Percentiles rank a stretch among this genome's conserved stretches.
Evolutionary conservation across 2,113 vertebrate genomes (phyloP).

Genomic region (Clupea harengus): DNA sequence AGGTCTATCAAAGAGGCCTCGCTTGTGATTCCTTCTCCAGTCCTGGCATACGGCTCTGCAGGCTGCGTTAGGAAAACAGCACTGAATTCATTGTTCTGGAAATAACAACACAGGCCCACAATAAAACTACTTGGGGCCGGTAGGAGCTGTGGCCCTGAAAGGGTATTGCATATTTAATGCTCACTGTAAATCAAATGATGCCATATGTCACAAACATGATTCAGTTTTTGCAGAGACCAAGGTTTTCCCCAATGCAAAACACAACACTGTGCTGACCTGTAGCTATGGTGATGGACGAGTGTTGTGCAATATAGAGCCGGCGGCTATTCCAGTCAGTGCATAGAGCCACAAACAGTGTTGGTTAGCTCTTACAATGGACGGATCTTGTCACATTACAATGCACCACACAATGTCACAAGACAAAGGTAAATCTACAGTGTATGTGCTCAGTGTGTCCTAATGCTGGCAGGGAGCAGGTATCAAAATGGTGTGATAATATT

Average conservation of each 20-base stretch:
- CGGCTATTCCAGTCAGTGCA: not conserved
- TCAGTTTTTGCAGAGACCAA: not conserved
- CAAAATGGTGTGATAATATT: not conserved
- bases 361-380: not conserved
- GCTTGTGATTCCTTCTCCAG: not conserved
- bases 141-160: not conserved
- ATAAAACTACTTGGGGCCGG: not conserved
- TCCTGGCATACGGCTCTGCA: not conserved
- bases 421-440: not conserved
- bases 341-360: not conserved
- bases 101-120: not conserved
- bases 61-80: constrained; percentile 2
- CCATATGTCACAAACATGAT: not conserved
- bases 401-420: not conserved
- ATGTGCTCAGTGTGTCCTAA: not conserved
- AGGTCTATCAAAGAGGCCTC: not conserved
- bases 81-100: constrained; percentile 11
- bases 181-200: not conserved
- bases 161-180: not conserved
- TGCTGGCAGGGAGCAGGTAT: not conserved
- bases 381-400: not conserved
- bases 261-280: not conserved
- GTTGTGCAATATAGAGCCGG: not conserved
- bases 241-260: not conserved
- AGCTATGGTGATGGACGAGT: not conserved